Base-by-base conservation (phyloP, 1,140 invertebrate genomes). In the Bombus ignitus region DNA sequence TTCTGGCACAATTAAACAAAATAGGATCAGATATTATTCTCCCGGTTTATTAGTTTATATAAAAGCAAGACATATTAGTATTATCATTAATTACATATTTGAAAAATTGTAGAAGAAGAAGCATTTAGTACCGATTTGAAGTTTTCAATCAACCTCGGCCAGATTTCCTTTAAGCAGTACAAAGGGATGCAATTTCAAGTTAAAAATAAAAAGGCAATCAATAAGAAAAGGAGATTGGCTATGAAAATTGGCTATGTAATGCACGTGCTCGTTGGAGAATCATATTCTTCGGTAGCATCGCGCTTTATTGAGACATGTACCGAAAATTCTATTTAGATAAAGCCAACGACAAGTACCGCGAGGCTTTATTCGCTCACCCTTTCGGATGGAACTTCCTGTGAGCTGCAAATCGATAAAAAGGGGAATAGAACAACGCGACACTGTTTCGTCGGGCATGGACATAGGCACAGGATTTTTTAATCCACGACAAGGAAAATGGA, bases 261-360 rank as follows among this genome's bases (percentile, higher is more conserved):
- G 70, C 70, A 42, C 12, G 37, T 42, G 71, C 71, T 72, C 28
- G 70, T 72, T n/a, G 8, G 2, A 15, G 39, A 73, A 35, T 73
- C 42, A 15, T n/a, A 25, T 32, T 47, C 72, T 47, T 35, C 12
- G 3, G 13, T 32, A 47, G 22, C 18, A 32, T 13, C 22, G 15
- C n/a, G 1, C 10, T 53, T 74, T 53, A 74, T 74, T 53, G n/a
- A 22, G n/a, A 35, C 73, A n/a, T 78, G 37, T 42, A 65, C 22
- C 57, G 9, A 78, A 42, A 78, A 78, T 78, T 66, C 59, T 62
- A 59, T 78, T 78, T 66, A 44, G 76, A 78, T 42, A 78, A 78
- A 78, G 15, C n/a, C 37, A 8, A 13, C 18, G 76, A 66, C 62
- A 66, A 78, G 59, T 65, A 78, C 44, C 32, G 22, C 42, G 8